Percentiles rank a stretch among this genome's conserved stretches.
phyloP scores from a whole-genome alignment of 1,140 invertebrate genomes.

The Tetragnatha versicolor region DNA sequence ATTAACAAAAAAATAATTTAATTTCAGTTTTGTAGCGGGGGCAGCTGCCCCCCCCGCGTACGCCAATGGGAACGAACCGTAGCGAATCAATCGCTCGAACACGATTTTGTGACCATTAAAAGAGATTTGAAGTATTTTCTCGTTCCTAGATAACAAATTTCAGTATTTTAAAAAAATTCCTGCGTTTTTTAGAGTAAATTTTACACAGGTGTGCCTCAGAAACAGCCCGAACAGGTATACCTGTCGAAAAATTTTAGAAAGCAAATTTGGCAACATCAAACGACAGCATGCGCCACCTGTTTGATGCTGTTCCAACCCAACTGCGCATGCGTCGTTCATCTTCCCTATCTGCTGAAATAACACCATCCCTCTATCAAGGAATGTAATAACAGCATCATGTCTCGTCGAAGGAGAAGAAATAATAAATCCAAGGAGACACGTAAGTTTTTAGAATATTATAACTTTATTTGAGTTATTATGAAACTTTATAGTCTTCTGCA shows the following conservation, averaged over 20 bases:
- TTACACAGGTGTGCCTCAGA: neutral
- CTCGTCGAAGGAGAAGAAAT: neutral
- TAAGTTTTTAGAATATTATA: neutral
- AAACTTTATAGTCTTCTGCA: no score
- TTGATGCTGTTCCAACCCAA: neutral
- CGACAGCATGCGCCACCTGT: constrained; percentile 38
- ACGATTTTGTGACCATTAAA: no score
- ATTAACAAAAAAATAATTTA: no score
- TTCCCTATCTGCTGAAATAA: constrained; percentile 1
- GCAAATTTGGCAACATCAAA: constrained; percentile 11
- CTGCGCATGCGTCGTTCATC: constrained; percentile 31
- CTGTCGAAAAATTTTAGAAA: neutral
- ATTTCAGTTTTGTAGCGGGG: no score
- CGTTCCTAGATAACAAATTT: no score
- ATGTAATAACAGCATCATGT: constrained; percentile 9
- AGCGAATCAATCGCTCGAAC: no score
- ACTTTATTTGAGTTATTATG: neutral
- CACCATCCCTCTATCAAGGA: constrained; percentile 19
- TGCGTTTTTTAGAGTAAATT: no score
- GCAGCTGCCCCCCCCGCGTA: no score
- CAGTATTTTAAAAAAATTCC: no score
- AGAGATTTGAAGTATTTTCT: no score
- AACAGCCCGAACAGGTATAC: neutral
- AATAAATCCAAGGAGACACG: neutral
- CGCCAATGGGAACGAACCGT: no score